Evolutionary conservation across 1,140 invertebrate genomes (phyloP).

Genomic region (Drosophila aff.): DNA sequence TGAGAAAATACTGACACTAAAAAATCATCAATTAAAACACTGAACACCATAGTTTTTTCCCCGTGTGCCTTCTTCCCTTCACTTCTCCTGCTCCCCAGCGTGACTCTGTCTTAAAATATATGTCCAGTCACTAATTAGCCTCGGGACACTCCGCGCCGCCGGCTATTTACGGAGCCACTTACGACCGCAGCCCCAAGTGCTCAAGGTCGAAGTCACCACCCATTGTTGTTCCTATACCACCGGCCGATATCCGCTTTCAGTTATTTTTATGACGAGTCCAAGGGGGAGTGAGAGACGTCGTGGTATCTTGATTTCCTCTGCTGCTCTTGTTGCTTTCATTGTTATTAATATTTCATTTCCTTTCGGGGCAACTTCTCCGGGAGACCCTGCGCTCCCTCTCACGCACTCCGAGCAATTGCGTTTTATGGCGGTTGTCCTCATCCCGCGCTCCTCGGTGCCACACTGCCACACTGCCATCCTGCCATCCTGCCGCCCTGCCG

Average conservation of each 20-base stretch:
- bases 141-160: constrained; percentile 20
- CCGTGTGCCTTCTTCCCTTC: neutral
- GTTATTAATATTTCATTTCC: constrained; percentile 68
- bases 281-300: neutral
- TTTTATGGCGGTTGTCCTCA: constrained; percentile 47
- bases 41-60: neutral
- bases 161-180: constrained; percentile 42
- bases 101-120: constrained; percentile 29
- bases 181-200: constrained; percentile 31
- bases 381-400: neutral
- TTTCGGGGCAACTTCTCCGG: constrained; percentile 24
- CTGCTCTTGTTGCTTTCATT: constrained; percentile 55
- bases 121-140: constrained; percentile 49
- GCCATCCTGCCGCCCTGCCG: too few relatives aligned
- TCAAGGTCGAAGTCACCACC: constrained; percentile 31
- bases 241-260: constrained; percentile 47
- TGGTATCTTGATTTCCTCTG: constrained; percentile 38
- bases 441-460: neutral
- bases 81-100: neutral
- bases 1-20: neutral
- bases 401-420: constrained; percentile 44
- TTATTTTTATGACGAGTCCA: constrained; percentile 54
- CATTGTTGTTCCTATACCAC: constrained; percentile 8
- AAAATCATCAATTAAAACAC: constrained; percentile 6
- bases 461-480: too few relatives aligned